Evolutionary conservation across 2,113 vertebrate species (phyloP).

Genomic region (Carlito syrichta): DNA sequence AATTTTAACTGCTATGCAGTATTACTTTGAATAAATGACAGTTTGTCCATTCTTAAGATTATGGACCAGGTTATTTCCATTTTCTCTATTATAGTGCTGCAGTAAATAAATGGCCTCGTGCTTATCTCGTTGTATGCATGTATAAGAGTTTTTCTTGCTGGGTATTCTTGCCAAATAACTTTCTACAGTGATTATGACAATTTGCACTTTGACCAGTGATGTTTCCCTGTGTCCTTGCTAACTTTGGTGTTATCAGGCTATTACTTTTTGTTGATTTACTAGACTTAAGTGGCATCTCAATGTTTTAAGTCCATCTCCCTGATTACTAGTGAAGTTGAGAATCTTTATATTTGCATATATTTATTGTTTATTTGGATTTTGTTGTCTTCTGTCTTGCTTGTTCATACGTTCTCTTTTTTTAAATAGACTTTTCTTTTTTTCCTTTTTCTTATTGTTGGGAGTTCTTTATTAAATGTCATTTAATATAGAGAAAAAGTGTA

Average conservation of each 20-base stretch:
- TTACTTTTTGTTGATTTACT: background rate
- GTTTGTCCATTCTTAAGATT: background rate
- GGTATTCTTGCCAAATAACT: background rate
- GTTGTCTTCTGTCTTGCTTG: background rate
- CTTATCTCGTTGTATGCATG: background rate
- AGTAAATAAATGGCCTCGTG: background rate
- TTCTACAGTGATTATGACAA: slow-evolving; percentile 2
- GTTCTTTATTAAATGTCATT: background rate
- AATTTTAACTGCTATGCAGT: background rate
- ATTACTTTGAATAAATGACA: background rate
- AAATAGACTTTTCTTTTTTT: background rate
- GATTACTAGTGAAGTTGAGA: background rate
- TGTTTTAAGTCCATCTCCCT: background rate
- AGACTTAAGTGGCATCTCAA: background rate
- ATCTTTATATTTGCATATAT: background rate
- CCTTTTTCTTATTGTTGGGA: background rate
- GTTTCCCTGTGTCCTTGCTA: background rate
- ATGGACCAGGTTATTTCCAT: background rate
- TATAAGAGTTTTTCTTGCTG: background rate
- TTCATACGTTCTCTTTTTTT: background rate
- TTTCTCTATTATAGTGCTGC: background rate
- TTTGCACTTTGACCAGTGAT: background rate
- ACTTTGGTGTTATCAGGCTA: background rate
- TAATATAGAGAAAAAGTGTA: background rate
- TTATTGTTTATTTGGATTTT: background rate